Base-by-base conservation (phyloP, 2,797 vertebrate genomes). In the Emydoidea blandingii region DNA sequence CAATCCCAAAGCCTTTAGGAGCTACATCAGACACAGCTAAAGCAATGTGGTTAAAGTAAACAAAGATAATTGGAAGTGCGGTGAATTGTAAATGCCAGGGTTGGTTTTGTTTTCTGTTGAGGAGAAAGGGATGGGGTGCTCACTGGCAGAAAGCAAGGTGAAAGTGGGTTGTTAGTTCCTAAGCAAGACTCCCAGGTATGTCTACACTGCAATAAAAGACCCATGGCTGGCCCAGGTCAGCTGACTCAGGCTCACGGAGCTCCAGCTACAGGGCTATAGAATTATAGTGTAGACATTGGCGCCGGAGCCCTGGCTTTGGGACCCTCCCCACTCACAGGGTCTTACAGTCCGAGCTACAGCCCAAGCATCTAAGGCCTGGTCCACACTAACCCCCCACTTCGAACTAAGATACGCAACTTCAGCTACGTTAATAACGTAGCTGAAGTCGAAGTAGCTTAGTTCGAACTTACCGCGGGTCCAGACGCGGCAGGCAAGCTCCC, bases 151-250 rank as follows among this genome's bases (percentile, higher is more conserved):
- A 86, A 65, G 74, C 57, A 10, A 50, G 37, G 49, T 6, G 31
- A 4, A 14, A 2, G 10, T 1, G 54, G 11, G 3, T 50, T 2
- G 5, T 11, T 34, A 2, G 1, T 4, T 31, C 84, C 49, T 1
- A 18, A 79, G 3, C 15, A 52, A 59, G 85, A 50, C 4, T 29
- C 57, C 5, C 29, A 34, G 59, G 59, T 65, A 65, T 34, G 59
- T n/a, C 31, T 65, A n/a, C 59, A 65, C 59, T 65, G 59, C 59
- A n/a, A 18, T 65, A 18, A 65, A 65, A 65, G 59, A 18, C 15
- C 15, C 16, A 65, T 16, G 16, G 15, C 62, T n/a, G 62, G 8
- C 62, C 15, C 4, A 3, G 29, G 31, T 62, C 31, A 62, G 59
- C 31, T 34, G 59, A 62, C 29, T 62, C 31, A 65, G 62, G 8